Evolutionary conservation across 2,888 invertebrate species (phyloP).

Genomic region (Imbricaverruca yamaguchii): DNA sequence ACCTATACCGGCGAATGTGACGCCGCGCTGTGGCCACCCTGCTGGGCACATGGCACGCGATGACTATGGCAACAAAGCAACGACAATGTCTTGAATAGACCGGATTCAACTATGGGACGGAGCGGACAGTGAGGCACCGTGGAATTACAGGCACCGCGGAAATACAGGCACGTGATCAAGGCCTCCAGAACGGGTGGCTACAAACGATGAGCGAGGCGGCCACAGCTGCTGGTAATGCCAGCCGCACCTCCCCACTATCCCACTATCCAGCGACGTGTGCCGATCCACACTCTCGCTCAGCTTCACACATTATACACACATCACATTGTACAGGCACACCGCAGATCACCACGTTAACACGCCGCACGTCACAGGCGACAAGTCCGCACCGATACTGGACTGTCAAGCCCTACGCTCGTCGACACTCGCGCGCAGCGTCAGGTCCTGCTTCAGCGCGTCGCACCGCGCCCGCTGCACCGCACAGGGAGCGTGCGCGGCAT

Average conservation of each 20-base stretch:
- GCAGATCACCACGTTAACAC: neutral
- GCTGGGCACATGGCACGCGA: neutral
- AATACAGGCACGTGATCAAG: conserved; percentile 14
- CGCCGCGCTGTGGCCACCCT: neutral
- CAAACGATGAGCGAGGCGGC: neutral
- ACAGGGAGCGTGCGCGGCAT: neutral
- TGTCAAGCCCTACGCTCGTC: neutral
- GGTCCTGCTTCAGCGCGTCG: too few species aligned
- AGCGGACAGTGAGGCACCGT: conserved; percentile 15
- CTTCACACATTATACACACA: neutral
- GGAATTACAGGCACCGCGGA: conserved; percentile 13
- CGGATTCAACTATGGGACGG: neutral
- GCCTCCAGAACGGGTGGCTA: conserved; percentile 15
- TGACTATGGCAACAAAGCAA: conserved; percentile 17
- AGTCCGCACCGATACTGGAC: neutral
- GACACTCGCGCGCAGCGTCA: too few species aligned
- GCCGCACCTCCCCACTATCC: too few species aligned
- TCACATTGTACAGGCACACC: neutral
- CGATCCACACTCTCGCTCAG: too few species aligned
- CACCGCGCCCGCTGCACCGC: too few species aligned
- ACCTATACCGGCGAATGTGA: neutral
- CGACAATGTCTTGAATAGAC: neutral
- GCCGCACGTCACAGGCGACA: neutral
- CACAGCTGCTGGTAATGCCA: neutral
- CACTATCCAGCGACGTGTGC: too few species aligned